Evolutionary conservation across 1,140 invertebrate genomes (phyloP).

Genomic region (Cyclina sinensis): DNA sequence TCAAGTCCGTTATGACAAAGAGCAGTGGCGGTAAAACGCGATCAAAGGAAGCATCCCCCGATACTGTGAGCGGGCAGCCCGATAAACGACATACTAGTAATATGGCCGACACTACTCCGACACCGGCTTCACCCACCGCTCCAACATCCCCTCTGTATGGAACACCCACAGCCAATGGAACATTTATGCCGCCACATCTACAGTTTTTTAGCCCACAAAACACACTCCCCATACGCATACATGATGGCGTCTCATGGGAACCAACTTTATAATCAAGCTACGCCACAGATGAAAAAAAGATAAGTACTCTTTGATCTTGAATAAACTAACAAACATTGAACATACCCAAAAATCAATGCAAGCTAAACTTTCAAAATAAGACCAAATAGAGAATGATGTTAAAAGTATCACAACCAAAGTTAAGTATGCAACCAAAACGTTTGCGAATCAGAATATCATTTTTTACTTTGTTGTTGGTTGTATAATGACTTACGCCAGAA

Average conservation of each 20-base stretch:
- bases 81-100: too few species aligned
- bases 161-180: not conserved
- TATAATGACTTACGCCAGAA: too few species aligned
- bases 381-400: constrained; percentile 26
- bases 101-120: too few species aligned
- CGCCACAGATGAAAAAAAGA: not conserved
- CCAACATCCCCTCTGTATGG: not conserved
- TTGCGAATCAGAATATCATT: too few species aligned
- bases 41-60: too few species aligned
- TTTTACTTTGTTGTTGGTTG: too few species aligned
- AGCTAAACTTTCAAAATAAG: too few species aligned
- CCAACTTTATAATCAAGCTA: not conserved
- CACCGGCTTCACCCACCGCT: too few species aligned
- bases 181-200: constrained; percentile 17
- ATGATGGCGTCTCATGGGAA: not conserved
- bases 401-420: constrained; percentile 12
- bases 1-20: too few species aligned
- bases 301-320: not conserved
- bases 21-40: too few species aligned
- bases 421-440: too few species aligned
- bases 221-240: not conserved
- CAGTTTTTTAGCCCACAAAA: not conserved
- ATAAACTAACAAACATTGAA: constrained; percentile 10
- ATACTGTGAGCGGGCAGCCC: too few species aligned
- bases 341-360: not conserved